Percentiles rank a stretch among this genome's conserved stretches.
Conservation (phyloP, 2,113 vertebrate species). For the Hippolais icterina region DNA sequence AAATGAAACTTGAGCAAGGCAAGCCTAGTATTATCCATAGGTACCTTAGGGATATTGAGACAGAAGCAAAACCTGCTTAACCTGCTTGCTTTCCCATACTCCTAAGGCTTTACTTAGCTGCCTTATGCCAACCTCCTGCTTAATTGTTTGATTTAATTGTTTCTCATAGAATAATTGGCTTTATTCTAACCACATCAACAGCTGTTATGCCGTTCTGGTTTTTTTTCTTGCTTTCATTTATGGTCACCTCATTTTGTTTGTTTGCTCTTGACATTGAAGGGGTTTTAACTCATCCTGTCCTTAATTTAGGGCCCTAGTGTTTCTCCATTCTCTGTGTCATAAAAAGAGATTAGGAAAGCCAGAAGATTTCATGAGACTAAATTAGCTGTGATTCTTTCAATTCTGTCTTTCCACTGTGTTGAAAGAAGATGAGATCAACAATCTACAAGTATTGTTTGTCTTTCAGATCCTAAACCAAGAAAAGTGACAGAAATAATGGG, state of each 20-base stretch:
- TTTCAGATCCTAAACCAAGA: neutral
- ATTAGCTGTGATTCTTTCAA: neutral
- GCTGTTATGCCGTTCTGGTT: neutral
- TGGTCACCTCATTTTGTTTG: neutral
- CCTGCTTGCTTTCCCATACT: slow-evolving; percentile 66
- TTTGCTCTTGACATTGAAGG: slow-evolving; percentile 19
- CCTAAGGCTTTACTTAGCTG: slow-evolving; percentile 9
- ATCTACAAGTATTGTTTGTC: neutral
- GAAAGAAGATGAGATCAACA: neutral
- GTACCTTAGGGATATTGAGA: slow-evolving; percentile 42
- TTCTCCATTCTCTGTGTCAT: neutral
- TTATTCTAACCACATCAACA: slow-evolving; percentile 34
- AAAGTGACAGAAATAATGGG: neutral
- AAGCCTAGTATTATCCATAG: slow-evolving; percentile 52
- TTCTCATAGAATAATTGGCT: slow-evolving; percentile 2
- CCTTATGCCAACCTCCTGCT: slow-evolving; percentile 30
- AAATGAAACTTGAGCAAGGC: slow-evolving; percentile 21
- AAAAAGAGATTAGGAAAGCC: neutral
- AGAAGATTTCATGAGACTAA: neutral
- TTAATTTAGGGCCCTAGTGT: neutral
- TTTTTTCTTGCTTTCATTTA: slow-evolving; percentile 23
- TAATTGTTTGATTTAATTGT: slow-evolving; percentile 49
- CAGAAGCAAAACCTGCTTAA: slow-evolving; percentile 47
- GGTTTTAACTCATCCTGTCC: neutral
- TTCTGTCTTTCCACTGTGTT: neutral